phyloP scores from a whole-genome alignment of 2,113 vertebrate species.

The Poicephalus gulielmi region DNA sequence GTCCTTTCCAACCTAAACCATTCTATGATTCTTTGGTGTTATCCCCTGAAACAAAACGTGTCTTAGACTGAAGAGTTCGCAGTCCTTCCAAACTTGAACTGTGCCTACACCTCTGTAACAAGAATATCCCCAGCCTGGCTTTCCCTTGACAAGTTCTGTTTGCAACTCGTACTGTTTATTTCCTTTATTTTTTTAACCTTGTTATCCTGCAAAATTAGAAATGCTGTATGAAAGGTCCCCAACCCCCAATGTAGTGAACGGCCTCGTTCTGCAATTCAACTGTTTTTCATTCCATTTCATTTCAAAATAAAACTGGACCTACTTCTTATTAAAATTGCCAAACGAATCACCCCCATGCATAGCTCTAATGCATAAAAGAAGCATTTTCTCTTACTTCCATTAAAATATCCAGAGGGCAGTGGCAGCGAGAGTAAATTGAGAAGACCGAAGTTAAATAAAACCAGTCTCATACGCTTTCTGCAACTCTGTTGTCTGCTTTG shows the following conservation, averaged over 20 bases:
- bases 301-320: constrained; percentile 12
- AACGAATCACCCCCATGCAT: neutral
- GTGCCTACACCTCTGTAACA: neutral
- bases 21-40: neutral
- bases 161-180: neutral
- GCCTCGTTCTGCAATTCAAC: neutral
- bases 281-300: neutral
- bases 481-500: constrained; percentile 35
- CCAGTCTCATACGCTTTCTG: constrained; percentile 9
- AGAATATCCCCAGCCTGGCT: neutral
- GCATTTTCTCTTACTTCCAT: constrained; percentile 27
- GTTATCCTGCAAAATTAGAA: constrained; percentile 10
- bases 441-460: constrained; percentile 53
- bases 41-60: neutral
- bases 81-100: neutral
- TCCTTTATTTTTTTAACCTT: neutral
- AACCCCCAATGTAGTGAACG: neutral
- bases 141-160: neutral
- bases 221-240: neutral
- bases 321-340: constrained; percentile 1
- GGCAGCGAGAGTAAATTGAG: constrained; percentile 41
- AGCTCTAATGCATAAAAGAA: neutral
- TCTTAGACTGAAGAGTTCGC: neutral
- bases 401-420: constrained; percentile 56
- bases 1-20: neutral